These are phyloP conservation scores for Danio aesculapii DNA, from an alignment of 2,797 vertebrate genomes.

Conservation along the genomic window DNA sequence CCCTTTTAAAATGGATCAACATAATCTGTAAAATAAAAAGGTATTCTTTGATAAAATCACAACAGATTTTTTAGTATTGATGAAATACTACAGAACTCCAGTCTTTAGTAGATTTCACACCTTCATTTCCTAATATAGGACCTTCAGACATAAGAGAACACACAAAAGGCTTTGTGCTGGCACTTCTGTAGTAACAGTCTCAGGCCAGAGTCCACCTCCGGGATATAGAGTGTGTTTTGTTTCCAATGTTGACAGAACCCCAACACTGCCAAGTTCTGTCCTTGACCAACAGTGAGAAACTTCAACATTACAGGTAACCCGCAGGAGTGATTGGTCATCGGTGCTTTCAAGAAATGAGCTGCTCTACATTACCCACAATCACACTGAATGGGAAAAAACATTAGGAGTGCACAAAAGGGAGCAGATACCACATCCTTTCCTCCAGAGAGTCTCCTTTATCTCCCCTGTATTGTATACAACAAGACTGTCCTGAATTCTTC, in stretches of 20 bases:
- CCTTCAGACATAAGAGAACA: conserved; percentile 23
- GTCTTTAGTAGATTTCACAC: neutral
- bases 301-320: conserved; percentile 11
- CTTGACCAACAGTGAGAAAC: conserved; percentile 23
- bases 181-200: conserved; percentile 50
- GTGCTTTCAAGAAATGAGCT: neutral
- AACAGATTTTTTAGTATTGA: neutral
- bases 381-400: neutral
- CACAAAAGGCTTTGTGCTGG: conserved; percentile 31
- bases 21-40: neutral
- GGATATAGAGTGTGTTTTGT: conserved; percentile 35
- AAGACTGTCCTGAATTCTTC: neutral
- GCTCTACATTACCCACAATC: conserved; percentile 9
- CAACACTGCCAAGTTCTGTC: conserved; percentile 39
- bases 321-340: conserved; percentile 6
- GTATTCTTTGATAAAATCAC: neutral
- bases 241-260: conserved; percentile 33
- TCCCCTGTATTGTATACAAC: neutral
- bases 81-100: neutral
- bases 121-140: conserved; percentile 32
- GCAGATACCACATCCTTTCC: conserved; percentile 23
- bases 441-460: conserved; percentile 16
- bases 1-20: neutral
- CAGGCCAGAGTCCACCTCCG: conserved; percentile 12
- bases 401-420: conserved; percentile 7